Conservation (phyloP, 2,888 invertebrate species). For the Mallateleia sp. region DNA sequence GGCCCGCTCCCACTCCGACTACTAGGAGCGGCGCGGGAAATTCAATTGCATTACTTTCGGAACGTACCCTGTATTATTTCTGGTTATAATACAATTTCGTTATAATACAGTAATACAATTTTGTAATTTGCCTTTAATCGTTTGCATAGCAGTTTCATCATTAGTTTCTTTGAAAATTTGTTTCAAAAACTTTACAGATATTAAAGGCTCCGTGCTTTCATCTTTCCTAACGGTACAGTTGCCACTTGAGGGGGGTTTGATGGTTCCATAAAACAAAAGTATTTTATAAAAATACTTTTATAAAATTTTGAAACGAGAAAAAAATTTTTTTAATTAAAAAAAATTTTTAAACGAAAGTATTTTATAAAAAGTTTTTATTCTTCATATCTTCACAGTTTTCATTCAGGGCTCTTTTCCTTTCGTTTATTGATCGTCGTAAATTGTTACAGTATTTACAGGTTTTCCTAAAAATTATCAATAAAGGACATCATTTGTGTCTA, state of each 20-base stretch:
- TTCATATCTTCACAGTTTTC: no score
- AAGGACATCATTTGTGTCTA: constrained; percentile 25
- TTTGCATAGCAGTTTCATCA: neutral
- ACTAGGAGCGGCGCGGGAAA: no score
- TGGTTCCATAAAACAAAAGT: constrained; percentile 8
- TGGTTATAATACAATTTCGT: constrained; percentile 53
- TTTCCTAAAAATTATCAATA: constrained; percentile 5
- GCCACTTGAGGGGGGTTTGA: no score
- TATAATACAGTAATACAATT: constrained; percentile 19
- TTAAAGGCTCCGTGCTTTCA: neutral
- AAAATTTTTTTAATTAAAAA: no score
- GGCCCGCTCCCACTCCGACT: no score
- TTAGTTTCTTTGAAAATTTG: neutral
- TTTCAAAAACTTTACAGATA: neutral
- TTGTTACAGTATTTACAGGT: constrained; percentile 14
- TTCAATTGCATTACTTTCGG: no score
- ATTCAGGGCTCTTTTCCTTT: no score
- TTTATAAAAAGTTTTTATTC: no score
- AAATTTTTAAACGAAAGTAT: no score
- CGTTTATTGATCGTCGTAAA: no score
- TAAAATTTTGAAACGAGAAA: no score
- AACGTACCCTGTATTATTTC: no score
- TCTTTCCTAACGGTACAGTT: constrained; percentile 14
- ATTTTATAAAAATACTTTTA: constrained; percentile 44
- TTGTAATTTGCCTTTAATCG: constrained; percentile 35